Percentiles rank a stretch among this genome's conserved stretches.
Conservation (phyloP, 2,113 vertebrate genomes). For the Acrocephalus kingi region DNA sequence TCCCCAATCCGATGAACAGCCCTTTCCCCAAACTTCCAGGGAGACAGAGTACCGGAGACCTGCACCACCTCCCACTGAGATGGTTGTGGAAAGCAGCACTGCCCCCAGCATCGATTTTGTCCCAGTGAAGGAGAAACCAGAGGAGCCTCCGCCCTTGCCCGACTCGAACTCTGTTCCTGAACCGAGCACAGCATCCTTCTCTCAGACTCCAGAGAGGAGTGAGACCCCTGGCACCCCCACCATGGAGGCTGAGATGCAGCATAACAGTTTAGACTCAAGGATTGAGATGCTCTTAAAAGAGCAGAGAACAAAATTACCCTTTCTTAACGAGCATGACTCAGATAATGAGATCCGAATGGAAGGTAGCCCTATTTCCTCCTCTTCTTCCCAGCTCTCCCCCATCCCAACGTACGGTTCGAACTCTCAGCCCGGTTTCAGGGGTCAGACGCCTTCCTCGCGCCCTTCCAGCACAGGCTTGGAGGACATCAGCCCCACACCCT, state of each 20-base stretch:
- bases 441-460: slow-evolving; percentile 78
- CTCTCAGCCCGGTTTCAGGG: slow-evolving; percentile 75
- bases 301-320: slow-evolving; percentile 92
- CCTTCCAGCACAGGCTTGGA: slow-evolving; percentile 93
- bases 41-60: slow-evolving; percentile 86
- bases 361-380: slow-evolving; percentile 95
- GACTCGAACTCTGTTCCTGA: slow-evolving; percentile 81
- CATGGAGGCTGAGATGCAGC: slow-evolving; percentile 84
- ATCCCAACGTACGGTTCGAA: slow-evolving; percentile 80
- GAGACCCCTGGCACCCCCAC: slow-evolving; percentile 88
- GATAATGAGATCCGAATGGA: slow-evolving; percentile 93
- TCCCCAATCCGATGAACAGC: slow-evolving; percentile 78
- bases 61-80: slow-evolving; percentile 61
- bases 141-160: slow-evolving; percentile 84
- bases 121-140: slow-evolving; percentile 81
- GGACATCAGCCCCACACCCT: slow-evolving; percentile 94
- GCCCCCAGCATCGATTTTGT: slow-evolving; percentile 72
- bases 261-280: slow-evolving; percentile 94
- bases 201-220: slow-evolving; percentile 85
- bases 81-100: slow-evolving; percentile 62
- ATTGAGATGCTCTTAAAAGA: slow-evolving; percentile 99
- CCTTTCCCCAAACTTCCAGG: slow-evolving; percentile 76
- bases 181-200: slow-evolving; percentile 74
- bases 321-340: slow-evolving; percentile 88
- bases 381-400: slow-evolving; percentile 94